Evolutionary conservation across 1,140 invertebrate genomes (phyloP), one percentile per base, ranked within the genome.

Genomic region (Trinorchestia longiramus): DNA sequence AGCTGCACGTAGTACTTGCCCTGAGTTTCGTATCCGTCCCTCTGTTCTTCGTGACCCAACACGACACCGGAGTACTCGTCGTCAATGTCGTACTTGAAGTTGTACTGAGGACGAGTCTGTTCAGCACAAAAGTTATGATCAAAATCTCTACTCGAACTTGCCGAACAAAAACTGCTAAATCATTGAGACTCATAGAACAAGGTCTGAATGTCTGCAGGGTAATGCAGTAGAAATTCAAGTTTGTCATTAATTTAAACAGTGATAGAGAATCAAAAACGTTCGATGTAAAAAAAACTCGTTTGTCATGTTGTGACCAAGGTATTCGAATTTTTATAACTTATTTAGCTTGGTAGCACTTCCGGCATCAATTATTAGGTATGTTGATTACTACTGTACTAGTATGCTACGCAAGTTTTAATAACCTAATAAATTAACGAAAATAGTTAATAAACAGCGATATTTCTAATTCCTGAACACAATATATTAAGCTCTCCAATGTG

Each of bases 1-100:
- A n/a, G n/a, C 36, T 95, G 94, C n/a, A 97, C 97, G 87, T 96
- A 96, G 96, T 97, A 97, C 40, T 95, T 95, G 42, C 97, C 97
- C 41, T 87, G 96, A 41, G 97, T 97, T 87, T 95, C 87, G 42
- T 95, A 95, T 8, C 97, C 97, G 90, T 97, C 96, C 92, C 97
- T 95, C 47, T 96, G 91, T 95, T 97, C 97, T 57, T 96, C 95
- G 87, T 96, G 97, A 28, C 96, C 96, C 95, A 97, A 97, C 95
- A 97, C 95, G 43, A 87, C 95, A 11, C 95, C 96, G 47, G 95
- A 95, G 95, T 97, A 96, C 43, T 96, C 95, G 96, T 97, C 97
- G 95, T 97, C 96, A 87, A 97, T 96, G 28, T 95, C 95, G 96
- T 97, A 97, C 36, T 96, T 95, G 96, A 97, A 97, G 42, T 96